Evolutionary conservation across 2,113 vertebrate species (phyloP).

Genomic region (Lepus americanus): DNA sequence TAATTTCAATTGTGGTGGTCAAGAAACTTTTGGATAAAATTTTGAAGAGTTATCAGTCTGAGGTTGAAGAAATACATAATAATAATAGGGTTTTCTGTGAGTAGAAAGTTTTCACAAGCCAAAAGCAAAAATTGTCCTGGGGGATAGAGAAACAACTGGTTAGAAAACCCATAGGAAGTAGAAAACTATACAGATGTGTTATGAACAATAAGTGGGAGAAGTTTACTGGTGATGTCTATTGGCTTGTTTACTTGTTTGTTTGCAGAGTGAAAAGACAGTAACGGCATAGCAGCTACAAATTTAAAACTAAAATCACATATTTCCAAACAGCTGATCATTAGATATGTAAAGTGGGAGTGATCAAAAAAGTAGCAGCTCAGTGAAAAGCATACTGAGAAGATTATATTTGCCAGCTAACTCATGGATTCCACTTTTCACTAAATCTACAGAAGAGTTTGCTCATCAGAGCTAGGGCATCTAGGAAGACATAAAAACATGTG

Average conservation of each 20-base stretch:
- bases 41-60: neutral
- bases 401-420: neutral
- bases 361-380: neutral
- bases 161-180: neutral
- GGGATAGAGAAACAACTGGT: neutral
- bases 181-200: neutral
- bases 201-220: neutral
- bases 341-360: neutral
- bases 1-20: neutral
- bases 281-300: neutral
- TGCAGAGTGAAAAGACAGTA: neutral
- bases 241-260: neutral
- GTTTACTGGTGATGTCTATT: neutral
- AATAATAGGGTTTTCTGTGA: neutral
- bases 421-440: neutral
- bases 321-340: neutral
- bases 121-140: neutral
- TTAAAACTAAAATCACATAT: neutral
- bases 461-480: neutral
- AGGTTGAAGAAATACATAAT: neutral
- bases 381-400: neutral
- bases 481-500: neutral
- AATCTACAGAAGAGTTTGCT: neutral
- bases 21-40: neutral
- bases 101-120: neutral